These are phyloP conservation scores for Psittacula derbiana DNA, from an alignment of 2,797 vertebrate genomes.

Conservation along the genomic window DNA sequence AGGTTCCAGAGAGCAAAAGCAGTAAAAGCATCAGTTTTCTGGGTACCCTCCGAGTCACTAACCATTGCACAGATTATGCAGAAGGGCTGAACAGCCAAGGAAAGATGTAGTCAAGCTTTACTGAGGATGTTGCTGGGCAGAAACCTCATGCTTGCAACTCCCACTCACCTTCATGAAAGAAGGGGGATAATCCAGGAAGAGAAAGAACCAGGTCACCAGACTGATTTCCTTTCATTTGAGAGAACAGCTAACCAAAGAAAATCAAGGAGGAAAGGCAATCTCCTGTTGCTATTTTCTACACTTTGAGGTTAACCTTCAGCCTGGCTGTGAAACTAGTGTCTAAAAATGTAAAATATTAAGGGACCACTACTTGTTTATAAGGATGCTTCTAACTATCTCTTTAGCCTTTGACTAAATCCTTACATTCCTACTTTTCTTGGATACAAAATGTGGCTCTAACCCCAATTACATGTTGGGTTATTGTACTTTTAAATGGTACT, in stretches of 20 bases:
- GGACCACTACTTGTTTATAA: background rate
- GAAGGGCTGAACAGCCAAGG: background rate
- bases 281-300: background rate
- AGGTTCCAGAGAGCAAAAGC: background rate
- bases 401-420: background rate
- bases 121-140: background rate
- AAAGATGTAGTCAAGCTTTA: background rate
- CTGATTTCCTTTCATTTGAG: background rate
- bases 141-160: background rate
- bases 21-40: background rate
- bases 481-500: background rate
- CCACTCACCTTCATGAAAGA: background rate
- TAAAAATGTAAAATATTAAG: background rate
- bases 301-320: background rate
- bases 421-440: background rate
- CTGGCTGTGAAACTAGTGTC: background rate
- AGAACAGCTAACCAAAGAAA: background rate
- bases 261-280: background rate
- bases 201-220: rapidly evolving
- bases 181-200: background rate
- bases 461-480: background rate
- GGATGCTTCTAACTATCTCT: background rate
- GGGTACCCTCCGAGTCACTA: background rate
- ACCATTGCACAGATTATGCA: background rate
- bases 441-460: background rate